Evolutionary conservation across 2,797 vertebrate species (phyloP), one percentile per base, ranked within the genome.

Genomic region (Sciurus carolinensis): DNA sequence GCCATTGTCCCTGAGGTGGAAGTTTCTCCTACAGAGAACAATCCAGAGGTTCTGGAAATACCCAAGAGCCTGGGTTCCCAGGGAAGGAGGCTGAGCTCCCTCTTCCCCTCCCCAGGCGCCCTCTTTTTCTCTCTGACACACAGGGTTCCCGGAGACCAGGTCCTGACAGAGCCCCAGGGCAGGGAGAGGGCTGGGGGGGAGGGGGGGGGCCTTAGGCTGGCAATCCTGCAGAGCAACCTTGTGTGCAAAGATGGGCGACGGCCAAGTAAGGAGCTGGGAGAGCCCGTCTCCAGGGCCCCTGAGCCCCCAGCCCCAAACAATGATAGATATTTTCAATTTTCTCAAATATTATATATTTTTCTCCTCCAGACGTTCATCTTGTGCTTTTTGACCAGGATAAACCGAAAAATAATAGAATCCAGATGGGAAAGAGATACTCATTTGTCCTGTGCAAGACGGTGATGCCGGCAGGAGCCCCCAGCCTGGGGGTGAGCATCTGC

Each of bases 311-410:
- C 39, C 84, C 95, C 96, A 90, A 95, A 97, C 97, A 76, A 73
- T 64, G 84, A 97, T 97, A 97, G 80, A 44, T 92, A 91, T 91
- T 98, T 98, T 97, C 98, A 97, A 95, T 98, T 98, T 98, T 96
- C 98, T 94, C 52, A 95, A 90, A 98, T 97, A 98, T 98, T 96
- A 94, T 95, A 94, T 97, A 14, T 95, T 98, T 97, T 95, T 97
- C 73, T 87, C 96, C 88, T 95, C 59, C 94, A 97, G 96, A 97
- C 42, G 39, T 97, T 97, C 97, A 97, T 95, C 96, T 98, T 92
- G 87, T 95, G 97, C 94, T 97, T 98, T 98, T 98, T 98, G 98
- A 98, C 98, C 97, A 81, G 97, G 90, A 97, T 97, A 96, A 97
- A 98, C 92, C 66, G 96, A 87, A 95, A 98, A 97, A 93, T 97